Evolutionary conservation across 2,113 vertebrate species (phyloP), one percentile per base, ranked within the genome.

Genomic region (Peucedramus taeniatus): DNA sequence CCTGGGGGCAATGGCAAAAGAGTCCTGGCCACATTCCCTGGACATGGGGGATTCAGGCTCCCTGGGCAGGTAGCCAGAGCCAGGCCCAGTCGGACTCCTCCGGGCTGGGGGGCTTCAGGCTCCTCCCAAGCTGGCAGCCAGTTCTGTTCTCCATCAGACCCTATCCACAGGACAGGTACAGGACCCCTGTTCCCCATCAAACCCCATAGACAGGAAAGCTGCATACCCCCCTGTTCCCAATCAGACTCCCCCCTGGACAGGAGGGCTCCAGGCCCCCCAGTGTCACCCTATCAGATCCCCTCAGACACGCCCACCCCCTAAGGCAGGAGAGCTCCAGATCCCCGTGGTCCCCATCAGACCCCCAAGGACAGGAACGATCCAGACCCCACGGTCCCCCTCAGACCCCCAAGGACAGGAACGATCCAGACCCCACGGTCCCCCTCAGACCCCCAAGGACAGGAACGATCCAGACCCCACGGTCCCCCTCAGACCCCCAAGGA

Each of bases 361-460:
- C 26, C 24, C 5, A 3, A 6, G 6, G 2, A 35, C 20, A 61
- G n/a, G n/a, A n/a, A n/a, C n/a, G n/a, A n/a, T 44, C 15, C 45
- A 70, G 35, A 18, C 9, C 4, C 16, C 2, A 4, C 1, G 3
- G 5, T 33, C 16, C 33, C 24, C 1, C 1, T 30, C 15, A 79
- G 7, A 44, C 4, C 35, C 64, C 14, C 65, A 26, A 2, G 4
- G 22, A 45, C 42, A 26, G 16, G 44, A 14, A 3, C 13, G 33
- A 44, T 27, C 16, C 44, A 35, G 44, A 27, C 8, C 65, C n/a
- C 14, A 1, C 2, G 11, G 15, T 14, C 20, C 37, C 47, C 37
- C 0, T 33, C 26, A 37, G 13, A 69, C 45, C 17, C n/a, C 13
- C 9, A 3, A 2, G 40, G 15, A 23, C 49, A 39, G 22, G 7